Conservation (phyloP, 1,140 invertebrate species). For the Globodera ellingtonae region DNA sequence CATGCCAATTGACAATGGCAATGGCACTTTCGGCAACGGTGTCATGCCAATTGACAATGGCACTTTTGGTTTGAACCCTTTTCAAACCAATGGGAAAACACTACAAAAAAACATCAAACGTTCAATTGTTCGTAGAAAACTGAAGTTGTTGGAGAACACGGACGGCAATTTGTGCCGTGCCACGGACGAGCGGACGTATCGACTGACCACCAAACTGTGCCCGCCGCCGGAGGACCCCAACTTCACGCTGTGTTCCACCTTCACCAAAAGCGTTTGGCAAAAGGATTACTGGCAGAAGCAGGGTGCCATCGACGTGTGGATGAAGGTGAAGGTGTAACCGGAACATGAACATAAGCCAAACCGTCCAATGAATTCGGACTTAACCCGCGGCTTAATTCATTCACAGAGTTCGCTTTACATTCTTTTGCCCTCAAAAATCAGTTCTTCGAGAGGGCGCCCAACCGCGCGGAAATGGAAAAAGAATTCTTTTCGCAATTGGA, state of each 20-base stretch:
- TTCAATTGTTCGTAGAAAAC: slow-evolving; percentile 39
- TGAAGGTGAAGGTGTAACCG: slow-evolving; percentile 44
- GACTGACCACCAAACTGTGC: slow-evolving; percentile 54
- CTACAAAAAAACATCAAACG: too few relatives aligned
- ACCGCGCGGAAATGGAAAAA: slow-evolving; percentile 60
- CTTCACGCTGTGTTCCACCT: slow-evolving; percentile 63
- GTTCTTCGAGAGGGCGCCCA: slow-evolving; percentile 61
- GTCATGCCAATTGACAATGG: too few relatives aligned
- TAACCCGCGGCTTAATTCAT: too few relatives aligned
- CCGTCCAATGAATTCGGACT: background rate
- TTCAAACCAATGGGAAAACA: too few relatives aligned
- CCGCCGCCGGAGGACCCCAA: slow-evolving; percentile 64
- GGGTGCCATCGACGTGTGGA: slow-evolving; percentile 62
- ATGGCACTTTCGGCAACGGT: too few relatives aligned
- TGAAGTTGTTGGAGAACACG: slow-evolving; percentile 63
- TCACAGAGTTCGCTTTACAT: background rate
- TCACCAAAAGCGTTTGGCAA: slow-evolving; percentile 65
- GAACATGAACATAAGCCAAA: background rate
- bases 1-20: too few relatives aligned
- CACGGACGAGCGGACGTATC: slow-evolving; percentile 61
- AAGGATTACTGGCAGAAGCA: slow-evolving; percentile 65
- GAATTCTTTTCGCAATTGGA: slow-evolving; percentile 64
- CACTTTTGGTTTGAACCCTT: too few relatives aligned
- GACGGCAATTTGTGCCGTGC: slow-evolving; percentile 64
- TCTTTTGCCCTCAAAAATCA: background rate